phyloP scores from a whole-genome alignment of 2,797 vertebrate species.

The Spea hammondii region DNA sequence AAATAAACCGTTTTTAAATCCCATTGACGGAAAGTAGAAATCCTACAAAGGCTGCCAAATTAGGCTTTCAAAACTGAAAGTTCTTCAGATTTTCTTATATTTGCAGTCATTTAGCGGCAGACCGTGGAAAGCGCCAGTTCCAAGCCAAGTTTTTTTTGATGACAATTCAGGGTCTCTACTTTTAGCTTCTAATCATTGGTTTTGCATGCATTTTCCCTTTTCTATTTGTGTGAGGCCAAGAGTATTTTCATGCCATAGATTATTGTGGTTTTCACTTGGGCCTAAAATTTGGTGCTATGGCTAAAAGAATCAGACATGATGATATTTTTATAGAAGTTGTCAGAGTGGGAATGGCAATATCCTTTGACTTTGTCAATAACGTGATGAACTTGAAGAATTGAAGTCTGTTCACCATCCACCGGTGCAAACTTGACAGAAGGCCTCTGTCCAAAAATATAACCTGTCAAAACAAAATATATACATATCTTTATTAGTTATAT shows the following conservation, averaged over 20 bases:
- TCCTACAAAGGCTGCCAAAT: background rate
- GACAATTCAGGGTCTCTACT: background rate
- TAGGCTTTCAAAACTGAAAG: background rate
- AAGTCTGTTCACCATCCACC: slow-evolving; percentile 79
- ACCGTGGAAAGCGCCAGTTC: background rate
- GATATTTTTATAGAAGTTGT: slow-evolving; percentile 97
- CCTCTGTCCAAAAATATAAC: slow-evolving; percentile 76
- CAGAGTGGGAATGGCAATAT: slow-evolving; percentile 86
- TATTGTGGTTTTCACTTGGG: background rate
- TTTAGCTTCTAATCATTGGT: background rate
- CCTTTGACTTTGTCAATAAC: slow-evolving; percentile 93
- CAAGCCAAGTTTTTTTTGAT: background rate
- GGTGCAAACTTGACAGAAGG: slow-evolving; percentile 74
- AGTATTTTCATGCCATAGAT: background rate
- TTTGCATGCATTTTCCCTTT: slow-evolving; percentile 29
- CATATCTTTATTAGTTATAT: background rate
- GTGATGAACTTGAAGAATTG: slow-evolving; percentile 90
- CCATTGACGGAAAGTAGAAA: background rate
- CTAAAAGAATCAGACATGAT: slow-evolving; percentile 90
- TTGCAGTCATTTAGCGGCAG: background rate
- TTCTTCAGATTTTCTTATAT: background rate
- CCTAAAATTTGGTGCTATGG: slow-evolving; percentile 89
- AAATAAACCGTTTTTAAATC: background rate
- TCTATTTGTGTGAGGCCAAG: background rate
- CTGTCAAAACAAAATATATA: slow-evolving; percentile 68